Evolutionary conservation across 2,113 vertebrate species (phyloP).

Genomic region (Pyrgilauda ruficollis): DNA sequence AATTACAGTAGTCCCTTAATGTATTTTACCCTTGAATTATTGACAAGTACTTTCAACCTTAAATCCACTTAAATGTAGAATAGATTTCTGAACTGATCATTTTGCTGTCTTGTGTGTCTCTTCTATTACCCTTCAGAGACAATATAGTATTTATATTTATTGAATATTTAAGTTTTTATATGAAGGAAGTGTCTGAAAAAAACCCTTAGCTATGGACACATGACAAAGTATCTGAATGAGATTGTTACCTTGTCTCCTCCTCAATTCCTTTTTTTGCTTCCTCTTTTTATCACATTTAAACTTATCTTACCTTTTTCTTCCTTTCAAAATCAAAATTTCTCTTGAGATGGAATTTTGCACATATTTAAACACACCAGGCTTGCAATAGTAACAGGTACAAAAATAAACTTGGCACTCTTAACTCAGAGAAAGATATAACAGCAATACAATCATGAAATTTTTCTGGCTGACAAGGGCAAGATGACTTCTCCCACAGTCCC

Average conservation of each 20-base stretch:
- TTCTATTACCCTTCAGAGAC: background rate
- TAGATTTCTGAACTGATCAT: conserved; percentile 27
- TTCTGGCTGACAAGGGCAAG: background rate
- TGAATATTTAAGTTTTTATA: background rate
- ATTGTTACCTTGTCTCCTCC: background rate
- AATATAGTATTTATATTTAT: background rate
- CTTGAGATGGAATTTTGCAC: background rate
- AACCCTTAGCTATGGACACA: background rate
- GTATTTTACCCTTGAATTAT: conserved; percentile 44
- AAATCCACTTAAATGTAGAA: conserved; percentile 31
- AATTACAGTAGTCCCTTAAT: conserved; percentile 14
- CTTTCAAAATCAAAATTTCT: background rate
- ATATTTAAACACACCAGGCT: background rate
- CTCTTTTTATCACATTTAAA: background rate
- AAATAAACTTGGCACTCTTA: background rate
- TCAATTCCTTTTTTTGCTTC: background rate
- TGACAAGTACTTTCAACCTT: conserved; percentile 53
- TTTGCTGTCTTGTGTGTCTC: background rate
- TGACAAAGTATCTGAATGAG: background rate
- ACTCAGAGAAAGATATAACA: background rate
- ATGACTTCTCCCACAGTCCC: background rate
- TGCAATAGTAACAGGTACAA: background rate
- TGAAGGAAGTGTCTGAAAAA: background rate
- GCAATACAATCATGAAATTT: background rate
- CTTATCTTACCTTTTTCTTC: background rate